Evolutionary conservation across 2,113 vertebrate genomes (phyloP), one percentile per base, ranked within the genome.

Genomic region (Phyllopteryx taeniolatus): DNA sequence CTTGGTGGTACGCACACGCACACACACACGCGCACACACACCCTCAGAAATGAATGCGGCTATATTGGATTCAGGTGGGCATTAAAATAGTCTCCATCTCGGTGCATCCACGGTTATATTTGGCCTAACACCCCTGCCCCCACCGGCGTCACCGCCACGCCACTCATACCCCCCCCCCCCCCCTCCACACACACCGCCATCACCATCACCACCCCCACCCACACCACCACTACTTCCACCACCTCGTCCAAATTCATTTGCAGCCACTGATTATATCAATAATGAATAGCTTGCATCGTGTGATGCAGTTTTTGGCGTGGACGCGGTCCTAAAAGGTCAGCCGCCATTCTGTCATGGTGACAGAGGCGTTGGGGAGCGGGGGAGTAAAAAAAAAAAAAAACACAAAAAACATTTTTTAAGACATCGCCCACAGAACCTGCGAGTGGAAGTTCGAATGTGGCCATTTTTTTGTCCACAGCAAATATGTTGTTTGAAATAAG

Each of bases 261-360:
- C 92, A 92, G 92, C 87, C 80, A 83, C 86, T 91, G 90, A 91
- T 92, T 88, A 92, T 93, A 92, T 92, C 88, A 91, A 84, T 88
- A 89, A 91, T 91, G 88, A 91, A 91, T 90, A 86, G 81, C 90
- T 88, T 87, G 90, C 88, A 88, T 85, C 82, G 68, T 87, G 85
- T 82, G 87, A 84, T 78, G 85, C 73, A 77, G 79, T 75, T 74
- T 44, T 76, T 85, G 68, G 76, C 80, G 66, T 6, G 17, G 46
- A 90, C 87, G 83, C 83, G 91, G 89, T 85, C 90, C 85, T 84
- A 86, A 66, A 67, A 91, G 87, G 87, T 93, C 83, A 93, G 83
- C 85, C 84, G 82, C 75, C 83, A 91, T 90, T 92, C 89, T 91
- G 89, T 84, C 77, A 90, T 86, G 91, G 90, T 72, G 83, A 85